These are phyloP conservation scores for Chrysodeixis includens DNA, from an alignment of 2,888 invertebrate genomes.

Conservation along the genomic window DNA sequence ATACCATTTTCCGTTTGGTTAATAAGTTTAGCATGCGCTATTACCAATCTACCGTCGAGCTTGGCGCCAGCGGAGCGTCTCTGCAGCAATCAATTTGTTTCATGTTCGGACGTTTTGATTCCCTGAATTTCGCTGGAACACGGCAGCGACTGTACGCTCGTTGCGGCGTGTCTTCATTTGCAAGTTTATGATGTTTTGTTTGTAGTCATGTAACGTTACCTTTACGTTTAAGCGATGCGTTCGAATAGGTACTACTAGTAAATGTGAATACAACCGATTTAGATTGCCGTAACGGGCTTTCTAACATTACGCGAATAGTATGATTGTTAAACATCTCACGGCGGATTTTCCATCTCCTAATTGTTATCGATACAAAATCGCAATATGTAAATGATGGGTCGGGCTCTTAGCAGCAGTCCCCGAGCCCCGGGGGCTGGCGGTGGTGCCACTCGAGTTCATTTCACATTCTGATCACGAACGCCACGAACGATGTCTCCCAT, in stretches of 20 bases:
- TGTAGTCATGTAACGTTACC: constrained; percentile 67
- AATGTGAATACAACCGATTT: constrained; percentile 48
- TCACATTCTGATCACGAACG: constrained; percentile 85
- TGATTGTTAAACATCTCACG: constrained; percentile 65
- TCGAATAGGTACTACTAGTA: constrained; percentile 52
- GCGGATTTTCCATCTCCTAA: constrained; percentile 75
- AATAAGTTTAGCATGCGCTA: constrained; percentile 89
- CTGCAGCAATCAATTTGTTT: constrained; percentile 87
- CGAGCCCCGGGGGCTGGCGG: constrained; percentile 67
- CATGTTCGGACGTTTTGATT: constrained; percentile 86
- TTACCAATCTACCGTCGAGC: constrained; percentile 86
- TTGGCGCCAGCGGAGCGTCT: constrained; percentile 77
- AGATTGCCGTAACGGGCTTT: constrained; percentile 45
- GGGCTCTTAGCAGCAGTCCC: constrained; percentile 68
- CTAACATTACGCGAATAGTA: constrained; percentile 46
- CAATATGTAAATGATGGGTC: constrained; percentile 84
- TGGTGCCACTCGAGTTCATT: constrained; percentile 77
- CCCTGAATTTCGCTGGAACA: constrained; percentile 77
- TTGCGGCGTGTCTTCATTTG: constrained; percentile 81
- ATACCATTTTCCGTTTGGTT: constrained; percentile 88
- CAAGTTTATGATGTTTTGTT: constrained; percentile 78
- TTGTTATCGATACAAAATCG: constrained; percentile 84
- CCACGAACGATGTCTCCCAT: constrained; percentile 86
- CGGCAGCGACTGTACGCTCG: constrained; percentile 73
- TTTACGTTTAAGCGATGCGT: constrained; percentile 58